These are phyloP conservation scores for Meteorus cinctellus DNA, from an alignment of 2,888 invertebrate genomes.

Conservation along the genomic window DNA sequence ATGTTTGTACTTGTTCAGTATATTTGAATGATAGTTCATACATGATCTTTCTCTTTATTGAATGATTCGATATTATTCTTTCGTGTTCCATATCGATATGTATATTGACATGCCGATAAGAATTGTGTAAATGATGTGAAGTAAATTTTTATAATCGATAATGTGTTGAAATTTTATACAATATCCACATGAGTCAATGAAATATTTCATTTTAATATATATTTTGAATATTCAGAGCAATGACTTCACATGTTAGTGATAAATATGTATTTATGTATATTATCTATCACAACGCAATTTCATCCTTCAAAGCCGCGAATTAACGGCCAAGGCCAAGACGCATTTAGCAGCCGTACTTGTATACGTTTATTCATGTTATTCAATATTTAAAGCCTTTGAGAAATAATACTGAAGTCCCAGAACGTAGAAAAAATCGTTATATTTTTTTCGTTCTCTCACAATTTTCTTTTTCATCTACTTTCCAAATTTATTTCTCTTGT, in stretches of 20 bases:
- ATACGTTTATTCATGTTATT: slow-evolving; percentile 33
- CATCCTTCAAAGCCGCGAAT: slow-evolving; percentile 46
- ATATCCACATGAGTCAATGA: neutral
- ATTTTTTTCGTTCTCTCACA: neutral
- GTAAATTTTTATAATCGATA: neutral
- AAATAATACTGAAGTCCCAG: slow-evolving; percentile 12
- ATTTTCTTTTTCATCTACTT: neutral
- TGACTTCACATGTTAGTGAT: neutral
- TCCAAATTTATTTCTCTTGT: neutral
- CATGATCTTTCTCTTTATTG: neutral
- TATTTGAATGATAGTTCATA: too few species aligned
- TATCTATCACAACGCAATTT: slow-evolving; percentile 30
- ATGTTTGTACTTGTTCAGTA: too few species aligned
- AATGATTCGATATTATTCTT: slow-evolving; percentile 12
- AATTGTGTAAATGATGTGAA: neutral
- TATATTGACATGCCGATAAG: slow-evolving; percentile 2
- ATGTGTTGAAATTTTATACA: neutral
- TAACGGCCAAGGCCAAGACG: slow-evolving; percentile 45
- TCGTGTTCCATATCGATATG: neutral
- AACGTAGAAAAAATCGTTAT: slow-evolving; percentile 17
- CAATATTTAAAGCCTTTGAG: slow-evolving; percentile 45
- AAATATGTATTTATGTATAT: slow-evolving; percentile 4
- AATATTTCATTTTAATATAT: neutral
- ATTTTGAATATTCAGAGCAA: neutral
- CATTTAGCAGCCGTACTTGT: slow-evolving; percentile 39